phyloP scores from a whole-genome alignment of 2,888 invertebrate species.

The Epirrita christyi region DNA sequence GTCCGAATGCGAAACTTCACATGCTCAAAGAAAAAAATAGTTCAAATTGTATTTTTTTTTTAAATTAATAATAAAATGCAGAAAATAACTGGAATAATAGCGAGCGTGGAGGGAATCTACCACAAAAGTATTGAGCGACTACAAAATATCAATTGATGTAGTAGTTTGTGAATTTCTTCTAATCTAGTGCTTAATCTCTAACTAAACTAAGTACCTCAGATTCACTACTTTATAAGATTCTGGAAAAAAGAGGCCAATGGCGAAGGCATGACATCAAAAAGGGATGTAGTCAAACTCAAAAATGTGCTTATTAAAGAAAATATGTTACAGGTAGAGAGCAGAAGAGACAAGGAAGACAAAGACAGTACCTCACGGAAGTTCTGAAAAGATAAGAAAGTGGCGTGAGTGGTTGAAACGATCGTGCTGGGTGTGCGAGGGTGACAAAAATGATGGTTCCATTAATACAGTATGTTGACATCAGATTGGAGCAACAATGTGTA shows the following conservation, averaged over 20 bases:
- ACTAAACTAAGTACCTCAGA: slow-evolving; percentile 14
- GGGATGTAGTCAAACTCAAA: slow-evolving; percentile 46
- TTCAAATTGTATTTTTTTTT: slow-evolving; percentile 2
- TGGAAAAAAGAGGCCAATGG: slow-evolving; percentile 46
- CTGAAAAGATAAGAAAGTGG: slow-evolving; percentile 86
- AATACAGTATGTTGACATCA: slow-evolving; percentile 32
- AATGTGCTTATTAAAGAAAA: slow-evolving; percentile 65
- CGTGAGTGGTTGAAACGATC: slow-evolving; percentile 67
- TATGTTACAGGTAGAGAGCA: slow-evolving; percentile 63
- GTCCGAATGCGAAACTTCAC: slow-evolving; percentile 15
- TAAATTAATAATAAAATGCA: slow-evolving; percentile 1
- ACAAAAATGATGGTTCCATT: not conserved
- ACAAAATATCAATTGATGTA: slow-evolving; percentile 39
- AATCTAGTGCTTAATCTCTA: slow-evolving; percentile 39
- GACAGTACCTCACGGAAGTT: slow-evolving; percentile 86
- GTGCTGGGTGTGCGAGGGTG: slow-evolving; percentile 64
- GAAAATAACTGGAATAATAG: slow-evolving; percentile 14
- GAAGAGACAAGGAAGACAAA: slow-evolving; percentile 69
- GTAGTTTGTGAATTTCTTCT: slow-evolving; percentile 28
- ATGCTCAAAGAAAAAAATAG: slow-evolving; percentile 15
- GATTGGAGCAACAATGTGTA: not conserved
- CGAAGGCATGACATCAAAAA: slow-evolving; percentile 46
- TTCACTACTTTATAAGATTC: slow-evolving; percentile 44
- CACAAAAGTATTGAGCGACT: slow-evolving; percentile 22
- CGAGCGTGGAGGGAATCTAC: slow-evolving; percentile 9